Evolutionary conservation across 1,140 invertebrate genomes (phyloP).

Genomic region (Bombus difficillimus): DNA sequence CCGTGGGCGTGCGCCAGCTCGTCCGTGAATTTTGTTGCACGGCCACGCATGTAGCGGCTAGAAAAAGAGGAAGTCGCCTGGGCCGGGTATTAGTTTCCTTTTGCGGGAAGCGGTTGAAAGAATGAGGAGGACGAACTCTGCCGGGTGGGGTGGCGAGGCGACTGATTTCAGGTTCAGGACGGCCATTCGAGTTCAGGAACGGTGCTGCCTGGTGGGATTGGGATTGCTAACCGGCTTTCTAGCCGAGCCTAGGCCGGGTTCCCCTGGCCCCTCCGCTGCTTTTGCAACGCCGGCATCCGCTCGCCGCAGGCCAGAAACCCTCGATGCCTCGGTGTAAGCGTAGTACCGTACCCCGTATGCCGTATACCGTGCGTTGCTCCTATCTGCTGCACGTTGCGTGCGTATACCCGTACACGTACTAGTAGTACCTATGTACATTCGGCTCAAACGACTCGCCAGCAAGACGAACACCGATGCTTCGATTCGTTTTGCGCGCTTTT

Average conservation of each 20-base stretch:
- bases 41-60: slow-evolving; percentile 35
- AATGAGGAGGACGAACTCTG: slow-evolving; percentile 57
- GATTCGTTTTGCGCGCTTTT: neutral
- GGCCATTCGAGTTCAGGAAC: slow-evolving; percentile 67
- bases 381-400: slow-evolving; percentile 26
- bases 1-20: slow-evolving; percentile 63
- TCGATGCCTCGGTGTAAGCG: slow-evolving; percentile 16
- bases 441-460: neutral
- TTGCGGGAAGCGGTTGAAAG: slow-evolving; percentile 60
- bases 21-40: slow-evolving; percentile 65
- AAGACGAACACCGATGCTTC: neutral
- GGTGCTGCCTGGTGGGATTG: slow-evolving; percentile 67
- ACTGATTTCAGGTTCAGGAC: slow-evolving; percentile 71
- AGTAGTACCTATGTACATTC: neutral
- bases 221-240: slow-evolving; percentile 78
- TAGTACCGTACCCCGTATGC: slow-evolving; percentile 44
- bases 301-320: slow-evolving; percentile 72
- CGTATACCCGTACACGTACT: neutral
- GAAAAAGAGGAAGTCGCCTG: slow-evolving; percentile 65
- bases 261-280: slow-evolving; percentile 60
- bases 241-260: slow-evolving; percentile 60
- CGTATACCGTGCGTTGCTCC: slow-evolving; percentile 16
- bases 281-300: slow-evolving; percentile 70
- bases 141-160: slow-evolving; percentile 53
- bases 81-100: slow-evolving; percentile 68